Base-by-base conservation (phyloP, 1,140 invertebrate genomes). In the Temnothorax nylanderi region DNA sequence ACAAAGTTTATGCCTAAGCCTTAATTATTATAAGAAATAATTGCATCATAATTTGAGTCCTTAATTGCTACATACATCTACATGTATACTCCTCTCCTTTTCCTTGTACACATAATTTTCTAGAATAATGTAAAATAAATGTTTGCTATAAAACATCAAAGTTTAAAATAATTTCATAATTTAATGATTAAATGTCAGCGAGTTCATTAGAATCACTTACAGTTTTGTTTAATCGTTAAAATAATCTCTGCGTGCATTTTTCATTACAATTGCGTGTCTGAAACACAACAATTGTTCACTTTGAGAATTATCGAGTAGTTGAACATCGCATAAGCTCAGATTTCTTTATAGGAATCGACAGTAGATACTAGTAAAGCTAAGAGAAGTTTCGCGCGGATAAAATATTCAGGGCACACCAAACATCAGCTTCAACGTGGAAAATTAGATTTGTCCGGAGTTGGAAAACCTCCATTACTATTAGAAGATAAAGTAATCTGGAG, bases 391-490 rank as follows among this genome's bases (percentile, higher is more conserved):
- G 49, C 32, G 54, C 71, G 56, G 87, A 89, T 91, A 90, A 91
- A 91, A 91, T 91, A 91, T 91, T 91, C 90, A 90, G 85, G 71
- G 74, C 90, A 77, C 72, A 88, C 80, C 80, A 26, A 26, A 26
- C 26, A 85, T 87, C 87, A 77, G 81, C 76, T 80, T 74, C 87
- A 44, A 76, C 56, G 44, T 84, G 77, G 87, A 84, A 90, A 91
- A 91, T 91, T 91, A 91, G 90, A 91, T 91, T 91, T 90, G 89
- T 84, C 76, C 86, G 67, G 71, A 90, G 89, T 91, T 91, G 87
- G 90, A 90, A 87, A 91, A 90, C 76, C 89, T 90, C 87, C 90
- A 81, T 91, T 90, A 90, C 89, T 77, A 85, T 89, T 86, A 89
- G 74, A 32, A 78, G 51, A 64, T 88, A 87, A 91, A 89, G 78